Base-by-base conservation (phyloP, 2,113 vertebrate genomes). In the Carettochelys insculpta region DNA sequence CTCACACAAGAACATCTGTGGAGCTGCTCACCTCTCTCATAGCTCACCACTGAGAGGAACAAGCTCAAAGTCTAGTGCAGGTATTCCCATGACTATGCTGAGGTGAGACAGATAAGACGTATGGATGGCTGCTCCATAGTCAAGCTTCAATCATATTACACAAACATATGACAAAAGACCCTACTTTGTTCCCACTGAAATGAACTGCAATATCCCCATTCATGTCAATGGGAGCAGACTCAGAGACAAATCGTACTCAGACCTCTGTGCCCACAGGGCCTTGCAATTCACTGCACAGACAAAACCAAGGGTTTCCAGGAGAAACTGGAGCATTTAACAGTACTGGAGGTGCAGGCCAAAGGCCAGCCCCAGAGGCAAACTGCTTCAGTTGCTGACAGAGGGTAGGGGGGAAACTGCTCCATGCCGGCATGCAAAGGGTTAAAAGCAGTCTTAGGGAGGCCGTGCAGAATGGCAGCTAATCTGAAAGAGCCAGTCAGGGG, bases 111-210 rank as follows among this genome's bases (percentile, higher is more conserved):
- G 14, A 8, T 17, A 61, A n/a, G 31, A 61, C 4, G 14, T 8
- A 61, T n/a, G 58, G 58, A 7, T 61, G 43, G 68, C 11, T 43
- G 11, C 3, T 93, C 77, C 31, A 76, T 51, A 91, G 73, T 48
- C 84, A 86, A 75, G 53, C 75, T 53, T 47, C 83, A 88, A 38
- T 79, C 79, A 71, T 43, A 82, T 22, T 51, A 53, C 77, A 90
- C 82, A 61, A 95, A 86, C 51, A 54, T 11, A 83, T 83, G 91
- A 54, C 94, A 95, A 88, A 92, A 79, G 89, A 24, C 73, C 87
- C 43, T 61, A 22, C 1, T 50, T 5, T 11, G 10, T 34, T 61
- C 68, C 75, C 87, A 89, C 80, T 1, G 0, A 78, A 94, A 80
- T 80, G 89, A n/a, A 65, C 56, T 82, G 86, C 82, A 87, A 84